Conservation (phyloP, 1,140 invertebrate genomes). For the Drosophila serrata region DNA sequence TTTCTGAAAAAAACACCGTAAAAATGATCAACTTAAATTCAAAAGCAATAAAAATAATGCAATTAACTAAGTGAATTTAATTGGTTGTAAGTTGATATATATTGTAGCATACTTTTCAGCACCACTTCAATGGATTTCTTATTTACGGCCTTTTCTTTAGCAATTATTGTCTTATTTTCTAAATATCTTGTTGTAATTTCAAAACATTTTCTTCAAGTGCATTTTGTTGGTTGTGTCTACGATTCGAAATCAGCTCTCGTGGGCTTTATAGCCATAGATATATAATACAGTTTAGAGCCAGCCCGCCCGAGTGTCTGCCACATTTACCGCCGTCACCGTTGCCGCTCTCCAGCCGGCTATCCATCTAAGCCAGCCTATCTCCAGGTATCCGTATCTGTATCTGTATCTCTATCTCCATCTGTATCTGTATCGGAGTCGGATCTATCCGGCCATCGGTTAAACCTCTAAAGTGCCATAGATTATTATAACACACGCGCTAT, state of each 20-base stretch:
- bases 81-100: no score
- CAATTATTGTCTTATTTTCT: background rate
- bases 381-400: slow-evolving; percentile 35
- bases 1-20: no score
- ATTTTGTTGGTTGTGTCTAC: slow-evolving; percentile 3
- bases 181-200: background rate
- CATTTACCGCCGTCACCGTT: slow-evolving; percentile 17
- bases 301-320: slow-evolving; percentile 52
- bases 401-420: slow-evolving; percentile 14
- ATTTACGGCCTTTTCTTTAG: background rate
- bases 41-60: no score
- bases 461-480: slow-evolving; percentile 67
- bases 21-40: no score
- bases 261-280: slow-evolving; percentile 51
- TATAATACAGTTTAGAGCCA: slow-evolving; percentile 58
- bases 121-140: background rate
- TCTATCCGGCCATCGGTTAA: slow-evolving; percentile 58
- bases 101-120: background rate
- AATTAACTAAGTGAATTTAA: no score
- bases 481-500: slow-evolving; percentile 65
- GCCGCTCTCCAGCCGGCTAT: slow-evolving; percentile 35
- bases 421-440: slow-evolving; percentile 27
- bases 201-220: background rate
- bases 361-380: slow-evolving; percentile 42
- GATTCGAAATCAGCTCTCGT: slow-evolving; percentile 30